Evolutionary conservation across 2,888 invertebrate genomes (phyloP), one percentile per base, ranked within the genome.

Genomic region (Lithophane socia): DNA sequence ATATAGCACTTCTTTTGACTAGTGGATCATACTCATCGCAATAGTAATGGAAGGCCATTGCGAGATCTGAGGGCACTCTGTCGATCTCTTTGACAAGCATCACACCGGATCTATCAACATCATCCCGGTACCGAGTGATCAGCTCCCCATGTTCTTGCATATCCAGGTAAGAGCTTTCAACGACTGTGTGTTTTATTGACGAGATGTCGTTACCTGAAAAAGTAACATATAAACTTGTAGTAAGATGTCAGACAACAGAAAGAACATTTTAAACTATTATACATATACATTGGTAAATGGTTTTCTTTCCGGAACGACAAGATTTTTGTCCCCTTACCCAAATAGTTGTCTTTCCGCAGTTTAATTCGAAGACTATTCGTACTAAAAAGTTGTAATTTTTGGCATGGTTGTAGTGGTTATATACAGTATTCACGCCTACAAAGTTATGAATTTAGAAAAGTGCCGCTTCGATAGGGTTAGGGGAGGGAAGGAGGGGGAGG

Each of bases 11-110:
- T 71, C 92, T 94, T 70, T 94, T 94, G 4, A 94, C 95, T 2
- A 96, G 88, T 2, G 96, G 96, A 75, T 95, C 94, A 86, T 94
- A 95, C 85, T 97, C 97, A 88, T 97, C 97, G 80, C 97, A 97
- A 82, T 96, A 96, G 83, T 96, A 97, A 86, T 97, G 97, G 83
- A 97, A 96, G 2, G 96, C 97, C 95, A 96, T 96, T 0, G 96
- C 97, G 2, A 96, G 90, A 8, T 90, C 82, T 0, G 96, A 93
- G 0, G 96, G 95, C 3, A 97, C 88, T 29, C 86, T 91, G 37
- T 95, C 95, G 9, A 97, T 73, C 68, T 95, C 92, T 64, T 92
- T 93, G 9, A 97, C 94, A 3, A 97, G 90, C 93, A 97, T 92
- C 37, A 96, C 94, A 8, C 96, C 96, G 10, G 92, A 91, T 85